phyloP scores from a whole-genome alignment of 2,888 invertebrate species.

The Scaeva pyrastri region DNA sequence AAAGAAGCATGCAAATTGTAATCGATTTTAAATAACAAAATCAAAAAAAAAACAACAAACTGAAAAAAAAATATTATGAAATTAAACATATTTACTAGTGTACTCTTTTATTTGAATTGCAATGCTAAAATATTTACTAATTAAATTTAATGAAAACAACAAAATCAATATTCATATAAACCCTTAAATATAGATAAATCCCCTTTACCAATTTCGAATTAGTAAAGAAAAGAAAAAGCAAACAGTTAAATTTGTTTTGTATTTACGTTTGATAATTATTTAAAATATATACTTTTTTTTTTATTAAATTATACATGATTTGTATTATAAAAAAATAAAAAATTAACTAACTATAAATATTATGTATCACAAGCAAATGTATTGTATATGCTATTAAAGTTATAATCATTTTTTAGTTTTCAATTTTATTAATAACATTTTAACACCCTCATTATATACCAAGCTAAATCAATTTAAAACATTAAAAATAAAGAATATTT shows the following conservation, averaged over 20 bases:
- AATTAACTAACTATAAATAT: conserved; percentile 1
- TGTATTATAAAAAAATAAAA: conserved; percentile 9
- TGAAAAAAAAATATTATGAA: not conserved
- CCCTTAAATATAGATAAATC: conserved; percentile 47
- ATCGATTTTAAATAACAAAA: conserved; percentile 36
- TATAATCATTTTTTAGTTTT: conserved; percentile 48
- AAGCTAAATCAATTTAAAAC: conserved; percentile 27
- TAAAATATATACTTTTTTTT: conserved; percentile 37
- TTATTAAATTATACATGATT: conserved; percentile 33
- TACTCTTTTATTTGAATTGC: conserved; percentile 53
- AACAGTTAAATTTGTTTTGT: conserved; percentile 37
- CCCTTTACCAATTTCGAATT: conserved; percentile 59
- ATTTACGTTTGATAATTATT: conserved; percentile 20
- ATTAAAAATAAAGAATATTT: conserved; percentile 4
- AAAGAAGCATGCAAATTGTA: conserved; percentile 48
- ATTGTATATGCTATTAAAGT: conserved; percentile 64
- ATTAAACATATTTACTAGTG: conserved; percentile 20
- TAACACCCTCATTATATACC: conserved; percentile 47
- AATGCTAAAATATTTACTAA: conserved; percentile 52
- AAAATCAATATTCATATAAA: conserved; percentile 42
- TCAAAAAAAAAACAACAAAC: conserved; percentile 20
- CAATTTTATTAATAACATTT: conserved; percentile 33
- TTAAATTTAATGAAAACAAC: conserved; percentile 23
- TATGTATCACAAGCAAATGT: conserved; percentile 64
- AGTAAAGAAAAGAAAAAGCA: conserved; percentile 47